These are phyloP conservation scores for Parnassius apollo DNA, from an alignment of 2,888 invertebrate genomes.

Conservation along the genomic window DNA sequence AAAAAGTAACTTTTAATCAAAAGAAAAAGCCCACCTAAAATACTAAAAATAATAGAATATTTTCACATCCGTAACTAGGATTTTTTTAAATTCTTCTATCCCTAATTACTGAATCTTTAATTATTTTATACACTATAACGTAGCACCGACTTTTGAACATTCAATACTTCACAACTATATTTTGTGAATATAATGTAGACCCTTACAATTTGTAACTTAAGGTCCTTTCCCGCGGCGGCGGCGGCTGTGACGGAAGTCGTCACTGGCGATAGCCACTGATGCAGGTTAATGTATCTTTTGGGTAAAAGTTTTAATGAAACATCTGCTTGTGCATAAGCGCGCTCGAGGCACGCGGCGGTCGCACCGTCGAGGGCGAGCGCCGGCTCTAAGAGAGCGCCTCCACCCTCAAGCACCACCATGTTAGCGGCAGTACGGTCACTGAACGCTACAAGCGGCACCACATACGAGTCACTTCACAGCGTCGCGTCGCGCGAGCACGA, in stretches of 20 bases:
- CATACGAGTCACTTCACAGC: slow-evolving; percentile 53
- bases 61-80: no score
- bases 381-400: slow-evolving; percentile 75
- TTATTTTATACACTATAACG: no score
- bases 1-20: no score
- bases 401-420: slow-evolving; percentile 79
- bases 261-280: slow-evolving; percentile 93
- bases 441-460: slow-evolving; percentile 45
- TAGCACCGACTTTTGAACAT: not conserved
- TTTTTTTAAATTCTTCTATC: no score
- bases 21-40: no score
- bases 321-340: slow-evolving; percentile 89
- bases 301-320: slow-evolving; percentile 94
- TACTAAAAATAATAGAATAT: no score
- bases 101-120: no score
- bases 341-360: slow-evolving; percentile 86
- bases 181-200: no score
- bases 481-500: slow-evolving; percentile 45
- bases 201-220: slow-evolving; percentile 88
- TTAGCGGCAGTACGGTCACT: slow-evolving; percentile 48
- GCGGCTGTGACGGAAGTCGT: slow-evolving; percentile 78
- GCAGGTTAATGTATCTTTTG: slow-evolving; percentile 94
- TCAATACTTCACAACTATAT: not conserved
- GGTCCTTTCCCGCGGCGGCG: slow-evolving; percentile 85
- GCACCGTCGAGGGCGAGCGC: slow-evolving; percentile 88